Conservation (phyloP, 2,113 vertebrate genomes). For the Cryptoleucopteryx plumbea region DNA sequence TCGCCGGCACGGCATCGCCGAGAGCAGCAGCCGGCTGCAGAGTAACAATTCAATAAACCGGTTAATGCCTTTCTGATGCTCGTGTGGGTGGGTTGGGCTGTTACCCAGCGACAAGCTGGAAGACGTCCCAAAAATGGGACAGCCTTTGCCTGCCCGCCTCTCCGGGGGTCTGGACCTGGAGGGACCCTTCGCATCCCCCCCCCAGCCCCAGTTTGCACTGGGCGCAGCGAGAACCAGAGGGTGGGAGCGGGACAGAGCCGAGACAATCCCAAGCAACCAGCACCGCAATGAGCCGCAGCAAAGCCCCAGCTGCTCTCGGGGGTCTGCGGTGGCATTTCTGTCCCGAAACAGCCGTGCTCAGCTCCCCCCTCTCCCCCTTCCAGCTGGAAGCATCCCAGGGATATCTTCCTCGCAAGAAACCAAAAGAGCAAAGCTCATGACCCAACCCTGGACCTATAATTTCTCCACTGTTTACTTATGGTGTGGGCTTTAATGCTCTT, state of each 20-base stretch:
- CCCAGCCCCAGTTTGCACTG: neutral
- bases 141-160: neutral
- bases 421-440: neutral
- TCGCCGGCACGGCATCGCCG: accelerated
- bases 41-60: accelerated
- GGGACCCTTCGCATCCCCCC: neutral
- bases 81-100: neutral
- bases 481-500: neutral
- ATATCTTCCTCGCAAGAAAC: neutral
- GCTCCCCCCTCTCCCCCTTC: neutral
- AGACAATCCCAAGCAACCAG: accelerated
- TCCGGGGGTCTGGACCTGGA: accelerated
- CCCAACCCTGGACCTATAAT: neutral
- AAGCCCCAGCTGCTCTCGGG: neutral
- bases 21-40: neutral
- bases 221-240: accelerated
- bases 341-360: accelerated
- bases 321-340: neutral
- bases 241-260: neutral
- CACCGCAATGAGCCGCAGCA: accelerated
- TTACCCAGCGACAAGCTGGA: neutral
- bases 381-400: neutral
- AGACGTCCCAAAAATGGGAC: accelerated
- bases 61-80: neutral
- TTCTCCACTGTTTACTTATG: neutral